Percentiles rank a stretch among this genome's conserved stretches.
These are phyloP conservation scores for Brachyptera putata DNA, from an alignment of 2,888 invertebrate genomes.

Conservation along the genomic window DNA sequence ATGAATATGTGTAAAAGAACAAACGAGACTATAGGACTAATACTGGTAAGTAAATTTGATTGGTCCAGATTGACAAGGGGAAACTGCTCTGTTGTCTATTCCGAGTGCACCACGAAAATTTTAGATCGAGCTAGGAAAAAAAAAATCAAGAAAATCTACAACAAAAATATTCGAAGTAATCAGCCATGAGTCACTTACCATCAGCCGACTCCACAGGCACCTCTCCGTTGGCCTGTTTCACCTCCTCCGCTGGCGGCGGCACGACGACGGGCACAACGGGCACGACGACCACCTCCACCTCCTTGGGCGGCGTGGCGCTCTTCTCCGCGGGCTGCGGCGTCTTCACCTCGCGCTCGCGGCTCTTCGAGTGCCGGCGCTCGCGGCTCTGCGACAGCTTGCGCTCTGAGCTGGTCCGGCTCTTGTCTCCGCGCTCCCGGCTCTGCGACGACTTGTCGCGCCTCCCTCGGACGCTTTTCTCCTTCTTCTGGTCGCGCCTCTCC, in stretches of 20 bases:
- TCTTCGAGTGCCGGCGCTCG: conserved; percentile 5
- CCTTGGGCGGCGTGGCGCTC: not conserved
- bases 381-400: conserved; percentile 4
- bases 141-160: no score
- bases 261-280: not conserved
- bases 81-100: no score
- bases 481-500: not conserved
- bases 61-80: no score
- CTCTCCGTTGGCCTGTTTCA: conserved; percentile 27
- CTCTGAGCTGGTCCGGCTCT: not conserved
- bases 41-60: no score
- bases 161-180: no score
- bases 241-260: not conserved
- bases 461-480: conserved; percentile 3
- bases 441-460: conserved; percentile 2
- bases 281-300: not conserved
- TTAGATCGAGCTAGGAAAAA: no score
- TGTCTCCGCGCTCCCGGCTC: conserved; percentile 10
- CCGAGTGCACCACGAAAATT: no score
- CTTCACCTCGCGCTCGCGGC: not conserved
- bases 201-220: conserved; percentile 14
- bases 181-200: conserved; percentile 25
- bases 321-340: not conserved
- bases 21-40: no score
- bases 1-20: no score